Evolutionary conservation across 30 jellyfish, hydroid and myxozoan genomes (phyloP), one percentile per base, ranked within the genome.

Genomic region (Pseudorhiza aurosa): DNA sequence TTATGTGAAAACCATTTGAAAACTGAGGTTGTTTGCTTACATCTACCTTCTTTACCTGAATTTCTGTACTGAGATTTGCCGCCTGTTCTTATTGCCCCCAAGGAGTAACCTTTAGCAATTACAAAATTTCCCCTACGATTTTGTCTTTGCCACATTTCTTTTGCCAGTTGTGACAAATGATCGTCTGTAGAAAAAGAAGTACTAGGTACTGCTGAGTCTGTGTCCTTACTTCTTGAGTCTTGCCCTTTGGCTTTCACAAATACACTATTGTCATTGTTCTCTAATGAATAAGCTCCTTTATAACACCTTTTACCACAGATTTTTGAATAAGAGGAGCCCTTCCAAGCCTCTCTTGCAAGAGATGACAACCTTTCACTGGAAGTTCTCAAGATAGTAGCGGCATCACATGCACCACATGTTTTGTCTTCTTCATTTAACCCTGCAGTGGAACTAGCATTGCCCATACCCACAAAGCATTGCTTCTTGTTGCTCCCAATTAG

Each of bases 121-220:
- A 5, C 21, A 51, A 5, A 51, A 5, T 8, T 8, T 24, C 67
- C n/a, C 9, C 31, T 18, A 5, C 21, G 9, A 5, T 15, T 24
- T 24, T n/a, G 8, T 3, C 27, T 60, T 4, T 40, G 55, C 87
- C 87, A 74, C 14, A 74, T 47, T 1, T 14, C 42, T 42, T 74
- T 74, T n/a, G 87, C 87, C 21, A 74, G 37, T 11, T 30, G 26
- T 32, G 87, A 74, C 35, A 53, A 53, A 19, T 15, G 67, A 14
- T 53, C 67, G 24, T 53, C 12, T 8, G 67, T 53, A 2, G 67
- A 53, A 8, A n/a, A n/a, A n/a, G n/a, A n/a, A n/a, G n/a, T 19
- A 4, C n/a, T n/a, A 19, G 44, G 7, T 19, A 32, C 21, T 39
- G 4, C 51, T 12, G 50, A 45, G 14, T 64, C 4, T 8, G 53